Evolutionary conservation across 2,797 vertebrate genomes (phyloP).

Genomic region (Vireo griseus): DNA sequence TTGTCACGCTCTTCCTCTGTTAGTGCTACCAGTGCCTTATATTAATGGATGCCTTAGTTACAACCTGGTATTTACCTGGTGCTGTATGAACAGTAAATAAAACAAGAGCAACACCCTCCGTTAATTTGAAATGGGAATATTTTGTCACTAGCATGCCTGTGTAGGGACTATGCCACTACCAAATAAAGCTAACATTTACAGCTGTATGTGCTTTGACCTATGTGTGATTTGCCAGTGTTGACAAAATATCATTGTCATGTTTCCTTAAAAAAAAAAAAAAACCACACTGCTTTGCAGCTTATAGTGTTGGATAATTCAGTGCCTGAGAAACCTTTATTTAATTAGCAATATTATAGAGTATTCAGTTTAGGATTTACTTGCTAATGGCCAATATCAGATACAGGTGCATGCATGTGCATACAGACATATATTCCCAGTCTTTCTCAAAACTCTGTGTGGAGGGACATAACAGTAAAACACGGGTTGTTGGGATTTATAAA

Average conservation of each 20-base stretch:
- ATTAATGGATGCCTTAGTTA: not conserved
- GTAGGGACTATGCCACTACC: not conserved
- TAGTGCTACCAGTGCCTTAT: not conserved
- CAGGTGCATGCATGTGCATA: rapidly evolving
- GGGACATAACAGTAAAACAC: not conserved
- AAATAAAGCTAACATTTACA: not conserved
- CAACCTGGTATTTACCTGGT: not conserved
- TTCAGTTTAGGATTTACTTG: not conserved
- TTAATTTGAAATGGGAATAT: not conserved
- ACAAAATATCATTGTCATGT: not conserved
- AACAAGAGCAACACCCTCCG: not conserved
- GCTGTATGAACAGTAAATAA: not conserved
- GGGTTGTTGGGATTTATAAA: not conserved
- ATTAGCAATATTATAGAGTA: not conserved
- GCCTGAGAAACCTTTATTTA: not conserved
- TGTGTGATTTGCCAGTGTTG: not conserved
- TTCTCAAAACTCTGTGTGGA: not conserved
- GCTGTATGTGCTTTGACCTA: not conserved
- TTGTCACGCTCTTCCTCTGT: not conserved
- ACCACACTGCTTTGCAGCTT: not conserved
- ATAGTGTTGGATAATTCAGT: not conserved
- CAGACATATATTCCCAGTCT: not conserved
- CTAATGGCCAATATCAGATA: not conserved
- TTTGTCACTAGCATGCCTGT: not conserved
- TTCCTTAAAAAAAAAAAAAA: not conserved